A percentile compares a stretch with the other conserved stretches of the same genome.
These are phyloP conservation scores for Geotrypetes seraphini DNA, from an alignment of 2,797 vertebrate genomes.

Conservation along the genomic window DNA sequence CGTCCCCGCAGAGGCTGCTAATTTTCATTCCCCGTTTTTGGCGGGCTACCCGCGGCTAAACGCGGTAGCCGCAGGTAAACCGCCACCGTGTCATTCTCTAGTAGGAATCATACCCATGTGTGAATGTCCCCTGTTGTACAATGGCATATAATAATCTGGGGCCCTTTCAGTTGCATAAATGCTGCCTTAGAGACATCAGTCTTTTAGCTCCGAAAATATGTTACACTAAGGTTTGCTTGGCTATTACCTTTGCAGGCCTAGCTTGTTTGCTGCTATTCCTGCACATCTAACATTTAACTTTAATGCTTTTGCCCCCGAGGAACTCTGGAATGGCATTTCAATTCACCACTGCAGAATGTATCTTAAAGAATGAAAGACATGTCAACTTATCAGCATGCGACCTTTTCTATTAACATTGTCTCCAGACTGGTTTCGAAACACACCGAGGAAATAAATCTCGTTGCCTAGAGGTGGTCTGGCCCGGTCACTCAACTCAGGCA, in stretches of 20 bases:
- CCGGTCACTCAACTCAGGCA: constrained; percentile 11
- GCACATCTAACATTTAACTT: constrained; percentile 50
- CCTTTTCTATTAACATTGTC: constrained; percentile 55
- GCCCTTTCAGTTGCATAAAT: too few species aligned
- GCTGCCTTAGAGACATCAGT: too few species aligned
- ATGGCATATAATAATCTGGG: too few species aligned
- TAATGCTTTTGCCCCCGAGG: constrained; percentile 36
- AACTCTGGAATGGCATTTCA: constrained; percentile 35
- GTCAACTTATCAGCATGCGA: constrained; percentile 45
- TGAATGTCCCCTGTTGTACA: too few species aligned
- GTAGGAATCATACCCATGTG: too few species aligned
- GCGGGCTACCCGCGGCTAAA: too few species aligned
- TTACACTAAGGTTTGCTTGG: too few species aligned
- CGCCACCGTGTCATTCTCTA: too few species aligned
- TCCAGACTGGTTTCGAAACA: constrained; percentile 37
- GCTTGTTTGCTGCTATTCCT: constrained; percentile 23
- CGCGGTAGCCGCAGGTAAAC: too few species aligned
- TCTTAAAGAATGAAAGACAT: constrained; percentile 37
- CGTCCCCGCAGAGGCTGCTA: too few species aligned
- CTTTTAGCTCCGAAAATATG: too few species aligned
- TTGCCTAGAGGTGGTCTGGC: constrained; percentile 18
- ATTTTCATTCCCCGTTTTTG: too few species aligned
- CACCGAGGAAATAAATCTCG: constrained; percentile 41
- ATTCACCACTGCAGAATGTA: constrained; percentile 13
- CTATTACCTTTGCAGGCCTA: constrained; percentile 33